Percentiles rank a stretch among this genome's conserved stretches.
Evolutionary conservation across 92 coral and sea anemone genomes (phyloP).

Genomic region (Zoanthus solanderi): DNA sequence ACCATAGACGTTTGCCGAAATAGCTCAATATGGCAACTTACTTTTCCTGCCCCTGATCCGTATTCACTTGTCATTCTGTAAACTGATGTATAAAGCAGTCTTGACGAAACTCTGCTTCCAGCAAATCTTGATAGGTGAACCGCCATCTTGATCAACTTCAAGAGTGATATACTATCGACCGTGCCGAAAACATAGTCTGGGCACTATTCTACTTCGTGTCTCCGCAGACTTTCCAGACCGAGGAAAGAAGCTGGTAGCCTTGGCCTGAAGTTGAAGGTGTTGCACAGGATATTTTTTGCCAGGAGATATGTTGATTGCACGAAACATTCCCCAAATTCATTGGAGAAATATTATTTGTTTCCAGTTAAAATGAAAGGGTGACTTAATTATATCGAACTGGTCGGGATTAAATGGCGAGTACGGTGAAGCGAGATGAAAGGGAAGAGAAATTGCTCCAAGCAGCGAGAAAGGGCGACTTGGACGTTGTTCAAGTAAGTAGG

Average conservation of each 20-base stretch:
- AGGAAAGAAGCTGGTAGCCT: not conserved
- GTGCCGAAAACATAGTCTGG: conserved; percentile 14
- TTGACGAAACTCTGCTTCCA: conserved; percentile 59
- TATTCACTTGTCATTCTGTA: conserved; percentile 75
- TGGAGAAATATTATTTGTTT: not conserved
- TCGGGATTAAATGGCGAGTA: conserved; percentile 14
- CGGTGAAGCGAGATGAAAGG: conserved; percentile 74
- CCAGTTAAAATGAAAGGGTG: conserved; percentile 57
- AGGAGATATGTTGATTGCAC: not conserved
- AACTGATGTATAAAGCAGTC: conserved; percentile 52
- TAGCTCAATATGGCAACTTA: not conserved
- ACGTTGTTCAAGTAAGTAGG: conserved; percentile 81
- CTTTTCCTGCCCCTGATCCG: conserved; percentile 97
- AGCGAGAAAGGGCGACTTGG: conserved; percentile 90
- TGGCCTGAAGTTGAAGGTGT: conserved; percentile 13
- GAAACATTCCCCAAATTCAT: not conserved
- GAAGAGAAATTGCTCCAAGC: conserved; percentile 94
- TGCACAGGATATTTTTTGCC: not conserved
- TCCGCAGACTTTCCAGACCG: not conserved
- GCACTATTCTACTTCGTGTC: not conserved
- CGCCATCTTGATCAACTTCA: conserved; percentile 80
- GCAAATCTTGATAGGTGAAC: conserved; percentile 47
- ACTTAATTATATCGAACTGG: conserved; percentile 13
- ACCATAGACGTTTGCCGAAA: no score
- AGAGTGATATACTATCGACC: not conserved